A percentile compares a stretch with the other conserved stretches of the same genome.
Evolutionary conservation across 2,797 vertebrate genomes (phyloP).

Genomic region (Fratercula arctica): DNA sequence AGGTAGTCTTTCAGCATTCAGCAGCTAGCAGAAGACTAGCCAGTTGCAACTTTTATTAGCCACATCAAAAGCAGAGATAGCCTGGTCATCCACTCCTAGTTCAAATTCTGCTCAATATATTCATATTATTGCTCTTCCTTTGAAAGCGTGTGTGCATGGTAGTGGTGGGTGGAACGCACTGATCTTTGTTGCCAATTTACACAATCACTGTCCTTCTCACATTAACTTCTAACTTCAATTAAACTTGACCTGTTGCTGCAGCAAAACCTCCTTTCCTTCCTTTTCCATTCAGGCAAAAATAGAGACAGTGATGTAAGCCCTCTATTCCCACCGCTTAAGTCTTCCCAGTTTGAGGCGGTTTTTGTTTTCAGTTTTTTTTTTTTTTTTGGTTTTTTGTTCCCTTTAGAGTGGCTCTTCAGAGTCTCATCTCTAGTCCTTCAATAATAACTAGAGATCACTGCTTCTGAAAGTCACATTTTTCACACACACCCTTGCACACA

Average conservation of each 20-base stretch:
- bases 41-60: neutral
- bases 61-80: neutral
- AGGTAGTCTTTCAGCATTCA: neutral
- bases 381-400: too few species aligned
- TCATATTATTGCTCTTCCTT: neutral
- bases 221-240: neutral
- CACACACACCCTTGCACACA: fast-evolving
- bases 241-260: neutral
- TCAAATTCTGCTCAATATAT: neutral
- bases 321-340: neutral
- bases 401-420: neutral
- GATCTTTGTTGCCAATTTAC: neutral
- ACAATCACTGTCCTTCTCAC: neutral
- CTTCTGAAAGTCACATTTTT: neutral
- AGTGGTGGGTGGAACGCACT: neutral
- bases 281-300: neutral
- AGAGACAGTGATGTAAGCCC: neutral
- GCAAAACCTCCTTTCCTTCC: neutral
- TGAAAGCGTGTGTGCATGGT: fast-evolving
- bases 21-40: neutral
- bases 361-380: too few species aligned
- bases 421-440: neutral
- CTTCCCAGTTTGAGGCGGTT: neutral
- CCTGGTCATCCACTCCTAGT: neutral
- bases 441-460: neutral